A percentile compares a stretch with the other conserved stretches of the same genome.
phyloP scores from a whole-genome alignment of 2,113 vertebrate species.

The Halcyon senegalensis region DNA sequence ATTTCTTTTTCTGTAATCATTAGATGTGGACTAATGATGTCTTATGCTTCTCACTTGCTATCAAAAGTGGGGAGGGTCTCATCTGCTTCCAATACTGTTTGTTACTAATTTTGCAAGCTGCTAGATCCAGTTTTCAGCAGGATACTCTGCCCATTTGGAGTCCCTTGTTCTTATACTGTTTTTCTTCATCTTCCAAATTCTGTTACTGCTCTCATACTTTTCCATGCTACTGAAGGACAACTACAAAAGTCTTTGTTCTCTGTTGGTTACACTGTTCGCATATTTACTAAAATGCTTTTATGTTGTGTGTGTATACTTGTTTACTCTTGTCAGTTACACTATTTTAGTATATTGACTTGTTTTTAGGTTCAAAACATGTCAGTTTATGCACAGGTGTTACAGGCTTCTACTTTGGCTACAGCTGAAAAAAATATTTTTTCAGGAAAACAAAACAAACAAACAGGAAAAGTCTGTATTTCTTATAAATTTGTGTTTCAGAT shows the following conservation, averaged over 20 bases:
- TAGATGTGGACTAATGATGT: neutral
- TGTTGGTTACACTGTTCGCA: neutral
- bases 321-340: neutral
- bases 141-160: neutral
- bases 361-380: neutral
- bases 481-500: neutral
- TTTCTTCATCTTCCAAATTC: neutral
- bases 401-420: neutral
- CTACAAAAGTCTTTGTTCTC: neutral
- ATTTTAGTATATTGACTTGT: neutral
- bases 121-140: neutral
- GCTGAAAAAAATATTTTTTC: neutral
- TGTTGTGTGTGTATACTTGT: neutral
- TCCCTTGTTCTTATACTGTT: neutral
- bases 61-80: neutral
- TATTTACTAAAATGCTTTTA: neutral
- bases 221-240: neutral
- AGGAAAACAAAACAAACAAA: neutral
- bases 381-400: neutral
- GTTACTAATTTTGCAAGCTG: neutral
- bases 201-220: neutral
- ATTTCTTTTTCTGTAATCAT: neutral
- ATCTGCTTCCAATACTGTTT: neutral
- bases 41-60: neutral
- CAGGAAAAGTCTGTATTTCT: neutral